phyloP scores from a whole-genome alignment of 1,140 invertebrate genomes.

The Drepana arcuata region DNA sequence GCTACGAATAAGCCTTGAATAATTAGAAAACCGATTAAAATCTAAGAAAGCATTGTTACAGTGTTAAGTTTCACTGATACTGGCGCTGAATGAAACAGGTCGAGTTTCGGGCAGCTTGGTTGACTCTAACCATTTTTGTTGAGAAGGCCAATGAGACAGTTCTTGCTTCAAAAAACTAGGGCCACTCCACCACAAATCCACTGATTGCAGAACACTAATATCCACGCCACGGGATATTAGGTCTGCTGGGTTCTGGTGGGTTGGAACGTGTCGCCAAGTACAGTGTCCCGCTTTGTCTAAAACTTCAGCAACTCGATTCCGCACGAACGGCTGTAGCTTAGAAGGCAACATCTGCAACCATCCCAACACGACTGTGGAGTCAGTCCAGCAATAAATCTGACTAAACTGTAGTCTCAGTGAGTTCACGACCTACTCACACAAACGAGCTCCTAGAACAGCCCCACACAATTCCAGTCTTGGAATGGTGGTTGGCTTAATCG shows the following conservation, averaged over 20 bases:
- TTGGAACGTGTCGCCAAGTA: constrained; percentile 28
- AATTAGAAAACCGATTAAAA: constrained; percentile 21
- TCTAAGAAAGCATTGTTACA: constrained; percentile 8
- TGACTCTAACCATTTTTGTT: no score
- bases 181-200: no score
- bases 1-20: constrained; percentile 6
- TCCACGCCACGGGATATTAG: not conserved
- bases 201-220: no score
- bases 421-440: constrained; percentile 18
- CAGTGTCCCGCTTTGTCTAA: constrained; percentile 11
- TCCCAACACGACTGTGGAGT: constrained; percentile 32
- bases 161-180: no score
- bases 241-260: no score
- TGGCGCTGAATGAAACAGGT: no score
- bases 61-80: no score
- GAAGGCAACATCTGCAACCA: constrained; percentile 20
- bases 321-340: constrained; percentile 29
- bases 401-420: constrained; percentile 9
- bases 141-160: no score
- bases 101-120: no score
- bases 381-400: constrained; percentile 22
- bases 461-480: no score
- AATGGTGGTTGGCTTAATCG: constrained; percentile 41
- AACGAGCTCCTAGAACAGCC: constrained; percentile 33
- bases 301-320: constrained; percentile 39